Base-by-base conservation (phyloP, 2,888 invertebrate genomes). In the Synanthedon tipuliformis region DNA sequence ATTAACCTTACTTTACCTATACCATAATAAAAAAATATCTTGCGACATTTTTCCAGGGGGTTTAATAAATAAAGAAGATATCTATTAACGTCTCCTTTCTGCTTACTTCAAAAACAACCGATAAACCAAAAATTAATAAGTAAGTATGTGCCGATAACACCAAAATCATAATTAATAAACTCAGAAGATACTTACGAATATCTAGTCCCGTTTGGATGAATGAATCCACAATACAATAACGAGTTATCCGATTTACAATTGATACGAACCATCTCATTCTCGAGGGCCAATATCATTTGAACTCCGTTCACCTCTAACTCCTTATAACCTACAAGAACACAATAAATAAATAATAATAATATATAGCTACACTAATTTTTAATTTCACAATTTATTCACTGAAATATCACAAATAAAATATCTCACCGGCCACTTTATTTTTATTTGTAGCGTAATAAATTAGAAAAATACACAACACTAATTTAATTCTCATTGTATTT, bases 151-250 rank as follows among this genome's bases (percentile, higher is more conserved):
- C 27, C 27, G 27, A 27, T 27, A 27, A 27, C 27, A 27, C 8
- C 27, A 27, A 27, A 27, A 8, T 8, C 1, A 8, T 8, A 8
- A 8, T 27, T 16, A 41, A 13, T 18, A 23, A 40, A 16, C n/a
- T 48, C 45, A 55, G 16, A 2, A 23, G 23, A 23, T 23, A 78
- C 86, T 81, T 68, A 87, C 86, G 86, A 82, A 65, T 68, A 87
- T 71, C 86, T 66, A 50, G 72, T 79, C 11, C 85, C 86, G 56
- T 65, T 75, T 0, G 87, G 84, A 65, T 86, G 77, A 45, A 78
- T 66, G 53, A 88, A 80, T 12, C 82, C 86, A 63, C 88, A 88
- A 56, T 88, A 87, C 1, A 73, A 68, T 71, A 88, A 80, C 0
- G 79, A 73, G 54, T 67, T 69, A 51, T 81, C 75, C 1, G 79